Conservation (phyloP, 64 coral and sea anemone species). For the Pocillopora verrucosa region DNA sequence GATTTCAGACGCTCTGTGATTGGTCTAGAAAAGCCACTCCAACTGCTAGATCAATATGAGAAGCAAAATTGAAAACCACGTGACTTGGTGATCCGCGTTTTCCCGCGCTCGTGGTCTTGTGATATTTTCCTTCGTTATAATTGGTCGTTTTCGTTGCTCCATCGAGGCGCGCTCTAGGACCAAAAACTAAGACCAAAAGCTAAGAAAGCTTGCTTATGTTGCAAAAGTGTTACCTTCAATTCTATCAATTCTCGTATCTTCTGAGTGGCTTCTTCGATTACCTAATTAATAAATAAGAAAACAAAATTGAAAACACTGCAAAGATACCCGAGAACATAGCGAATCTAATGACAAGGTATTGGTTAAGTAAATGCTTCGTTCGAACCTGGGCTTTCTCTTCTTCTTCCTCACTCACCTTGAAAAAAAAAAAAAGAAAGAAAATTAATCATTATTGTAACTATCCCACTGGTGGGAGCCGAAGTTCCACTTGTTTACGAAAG, state of each 20-base stretch:
- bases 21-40: too few relatives aligned
- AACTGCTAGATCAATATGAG: too few relatives aligned
- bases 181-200: neutral
- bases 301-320: neutral
- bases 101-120: too few relatives aligned
- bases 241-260: constrained; percentile 10
- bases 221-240: neutral
- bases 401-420: constrained; percentile 45
- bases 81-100: too few relatives aligned
- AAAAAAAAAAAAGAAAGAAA: neutral
- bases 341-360: neutral
- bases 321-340: neutral
- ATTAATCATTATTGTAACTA: neutral
- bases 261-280: constrained; percentile 2
- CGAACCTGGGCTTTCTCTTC: constrained; percentile 45
- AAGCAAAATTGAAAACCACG: too few relatives aligned
- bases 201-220: neutral
- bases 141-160: neutral
- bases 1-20: too few relatives aligned
- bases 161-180: neutral
- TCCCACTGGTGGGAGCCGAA: neutral
- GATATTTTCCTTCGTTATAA: too few relatives aligned
- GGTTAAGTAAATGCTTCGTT: neutral
- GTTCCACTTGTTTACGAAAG: too few relatives aligned
- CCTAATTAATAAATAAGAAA: neutral